Conservation (phyloP, 1,140 invertebrate species). For the Scaptomyza pallida region DNA sequence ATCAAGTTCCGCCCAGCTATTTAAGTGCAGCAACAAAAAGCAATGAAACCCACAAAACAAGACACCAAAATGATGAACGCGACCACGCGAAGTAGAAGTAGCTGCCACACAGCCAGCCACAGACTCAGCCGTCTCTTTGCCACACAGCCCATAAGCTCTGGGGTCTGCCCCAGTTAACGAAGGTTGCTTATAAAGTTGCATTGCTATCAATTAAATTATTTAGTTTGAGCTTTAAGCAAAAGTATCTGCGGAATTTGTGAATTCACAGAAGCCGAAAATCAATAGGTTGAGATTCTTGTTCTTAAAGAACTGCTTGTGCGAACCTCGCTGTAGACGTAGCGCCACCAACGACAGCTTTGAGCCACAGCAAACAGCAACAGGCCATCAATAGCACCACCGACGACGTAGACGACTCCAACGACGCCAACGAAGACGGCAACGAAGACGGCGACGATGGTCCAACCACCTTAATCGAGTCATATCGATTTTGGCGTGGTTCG, state of each 20-base stretch:
- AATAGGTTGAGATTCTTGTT: no score
- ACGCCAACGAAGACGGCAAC: constrained; percentile 11
- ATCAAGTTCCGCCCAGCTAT: constrained; percentile 83
- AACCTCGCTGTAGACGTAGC: constrained; percentile 34
- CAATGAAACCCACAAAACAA: constrained; percentile 81
- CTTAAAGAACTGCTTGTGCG: no score
- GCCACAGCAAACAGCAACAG: constrained; percentile 39
- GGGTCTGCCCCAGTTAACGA: constrained; percentile 16
- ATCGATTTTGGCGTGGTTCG: constrained; percentile 79
- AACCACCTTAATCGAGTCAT: constrained; percentile 78
- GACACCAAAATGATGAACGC: constrained; percentile 82
- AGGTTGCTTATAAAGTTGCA: constrained; percentile 8
- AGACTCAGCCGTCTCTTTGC: constrained; percentile 1
- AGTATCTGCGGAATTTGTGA: no score
- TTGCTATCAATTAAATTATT: no score
- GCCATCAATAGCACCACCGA: constrained; percentile 54
- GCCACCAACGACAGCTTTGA: constrained; percentile 36
- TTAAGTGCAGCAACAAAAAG: constrained; percentile 70
- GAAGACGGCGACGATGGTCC: constrained; percentile 40
- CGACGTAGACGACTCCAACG: constrained; percentile 28
- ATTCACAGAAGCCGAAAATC: no score
- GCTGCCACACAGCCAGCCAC: constrained; percentile 48
- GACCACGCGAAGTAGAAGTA: constrained; percentile 79
- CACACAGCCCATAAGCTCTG: constrained; percentile 19
- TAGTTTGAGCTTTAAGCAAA: no score